Conservation (phyloP, 2,888 invertebrate species). For the Lasioglossum villosulum region DNA sequence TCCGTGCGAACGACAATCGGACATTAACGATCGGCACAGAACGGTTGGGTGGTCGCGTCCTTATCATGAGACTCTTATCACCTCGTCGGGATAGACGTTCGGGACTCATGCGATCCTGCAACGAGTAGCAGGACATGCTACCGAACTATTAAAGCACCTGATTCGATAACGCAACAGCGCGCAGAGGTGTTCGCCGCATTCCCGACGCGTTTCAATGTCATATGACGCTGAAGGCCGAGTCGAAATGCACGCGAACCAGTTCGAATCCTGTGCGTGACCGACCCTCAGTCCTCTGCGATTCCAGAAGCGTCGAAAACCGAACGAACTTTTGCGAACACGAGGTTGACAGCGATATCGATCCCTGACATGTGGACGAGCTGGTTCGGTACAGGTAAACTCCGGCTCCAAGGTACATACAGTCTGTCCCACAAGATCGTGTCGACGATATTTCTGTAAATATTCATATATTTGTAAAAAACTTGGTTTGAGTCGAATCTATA, state of each 20-base stretch:
- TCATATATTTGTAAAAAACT: too few species aligned
- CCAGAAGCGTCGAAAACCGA: background rate
- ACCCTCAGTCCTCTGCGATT: background rate
- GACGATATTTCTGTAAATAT: too few species aligned
- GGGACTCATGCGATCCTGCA: background rate
- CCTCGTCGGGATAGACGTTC: background rate
- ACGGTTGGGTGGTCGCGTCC: background rate
- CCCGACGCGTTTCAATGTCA: background rate
- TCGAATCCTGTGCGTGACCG: conserved; percentile 8
- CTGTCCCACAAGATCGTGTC: too few species aligned
- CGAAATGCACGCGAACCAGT: conserved; percentile 15
- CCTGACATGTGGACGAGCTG: conserved; percentile 70
- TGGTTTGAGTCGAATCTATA: too few species aligned
- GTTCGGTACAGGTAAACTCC: conserved; percentile 60
- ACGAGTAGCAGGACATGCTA: background rate
- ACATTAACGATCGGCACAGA: background rate
- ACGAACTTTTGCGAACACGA: background rate
- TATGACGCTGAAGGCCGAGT: background rate
- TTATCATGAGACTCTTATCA: background rate
- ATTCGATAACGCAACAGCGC: background rate
- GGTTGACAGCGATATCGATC: conserved; percentile 17
- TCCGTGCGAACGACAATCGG: background rate
- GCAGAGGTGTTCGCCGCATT: background rate
- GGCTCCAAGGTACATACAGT: background rate
- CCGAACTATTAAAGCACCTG: background rate